These are phyloP conservation scores for Squalus acanthias DNA, from an alignment of 2,797 vertebrate species.

Conservation along the genomic window DNA sequence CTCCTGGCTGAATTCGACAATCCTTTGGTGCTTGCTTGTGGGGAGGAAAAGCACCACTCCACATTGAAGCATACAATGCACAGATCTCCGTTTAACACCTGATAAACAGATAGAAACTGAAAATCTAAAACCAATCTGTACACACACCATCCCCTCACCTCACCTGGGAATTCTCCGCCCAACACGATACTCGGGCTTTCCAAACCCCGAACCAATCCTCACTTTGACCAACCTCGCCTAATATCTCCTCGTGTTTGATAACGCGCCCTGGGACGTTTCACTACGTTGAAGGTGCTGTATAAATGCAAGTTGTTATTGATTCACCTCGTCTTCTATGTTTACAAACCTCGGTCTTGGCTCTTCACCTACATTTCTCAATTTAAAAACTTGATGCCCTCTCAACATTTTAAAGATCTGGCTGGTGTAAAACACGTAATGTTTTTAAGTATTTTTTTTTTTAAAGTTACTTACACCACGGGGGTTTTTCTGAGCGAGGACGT, in stretches of 20 bases:
- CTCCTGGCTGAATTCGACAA: not conserved
- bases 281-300: not conserved
- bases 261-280: not conserved
- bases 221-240: not conserved
- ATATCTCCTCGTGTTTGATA: too few species aligned
- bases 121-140: not conserved
- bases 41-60: not conserved
- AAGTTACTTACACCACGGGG: constrained; percentile 90
- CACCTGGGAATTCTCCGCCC: not conserved
- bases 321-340: not conserved
- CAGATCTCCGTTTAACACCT: not conserved
- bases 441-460: not conserved
- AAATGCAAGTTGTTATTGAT: not conserved
- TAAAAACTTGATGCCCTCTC: not conserved
- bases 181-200: not conserved
- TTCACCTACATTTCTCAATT: not conserved
- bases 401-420: not conserved
- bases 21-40: not conserved
- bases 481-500: constrained; percentile 78
- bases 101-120: not conserved
- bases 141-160: not conserved
- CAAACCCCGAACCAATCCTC: not conserved
- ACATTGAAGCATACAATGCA: not conserved
- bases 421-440: not conserved
- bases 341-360: not conserved